Evolutionary conservation across 2,888 invertebrate genomes (phyloP), one percentile per base, ranked within the genome.

Genomic region (Dryomyza anilis): DNA sequence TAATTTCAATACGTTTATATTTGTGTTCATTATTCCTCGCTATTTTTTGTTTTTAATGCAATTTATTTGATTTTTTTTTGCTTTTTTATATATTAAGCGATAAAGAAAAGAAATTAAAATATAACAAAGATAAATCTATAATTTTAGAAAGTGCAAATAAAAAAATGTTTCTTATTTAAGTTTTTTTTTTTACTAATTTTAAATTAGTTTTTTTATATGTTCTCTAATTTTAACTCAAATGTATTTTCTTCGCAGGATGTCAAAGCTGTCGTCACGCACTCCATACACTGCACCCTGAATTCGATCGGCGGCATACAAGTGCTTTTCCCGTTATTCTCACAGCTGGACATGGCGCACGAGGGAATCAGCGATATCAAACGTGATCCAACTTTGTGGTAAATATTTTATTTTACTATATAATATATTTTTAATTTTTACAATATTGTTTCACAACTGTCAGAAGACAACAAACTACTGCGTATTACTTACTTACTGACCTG

Each of bases 241-340:
- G n/a, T 27, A 2, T 43, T 57, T 43, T 27, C 21, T 33, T 67
- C 64, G 25, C 86, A 97, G 96, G 98, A 98, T 83, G 98, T 99
- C 76, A 98, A 98, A 87, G 98, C 99, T 75, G 96, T 99, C 78
- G 94, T 98, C 81, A 99, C 99, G 68, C 96, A 98, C 86, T 98
- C 98, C 80, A 98, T 99, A 86, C 97, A 98, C 87, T 96, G 96
- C 85, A 98, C 98, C 36, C 87, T 99, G 76, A 98, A 99, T 85
- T 98, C 98, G 63, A 94, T 99, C 80, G 99, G 99, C 69, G 99
- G 99, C 69, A 96, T 99, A 80, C 96, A 95, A 86, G 96, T 98
- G 78, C 87, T 99, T 72, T 97, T 98, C 85, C 98, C 99, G 69
- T 87, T 99, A 76, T 98, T 99, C 86, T 94, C 96, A 29, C 98